These are phyloP conservation scores for Atherinomorus stipes DNA, from an alignment of 2,113 vertebrate species.

Conservation along the genomic window DNA sequence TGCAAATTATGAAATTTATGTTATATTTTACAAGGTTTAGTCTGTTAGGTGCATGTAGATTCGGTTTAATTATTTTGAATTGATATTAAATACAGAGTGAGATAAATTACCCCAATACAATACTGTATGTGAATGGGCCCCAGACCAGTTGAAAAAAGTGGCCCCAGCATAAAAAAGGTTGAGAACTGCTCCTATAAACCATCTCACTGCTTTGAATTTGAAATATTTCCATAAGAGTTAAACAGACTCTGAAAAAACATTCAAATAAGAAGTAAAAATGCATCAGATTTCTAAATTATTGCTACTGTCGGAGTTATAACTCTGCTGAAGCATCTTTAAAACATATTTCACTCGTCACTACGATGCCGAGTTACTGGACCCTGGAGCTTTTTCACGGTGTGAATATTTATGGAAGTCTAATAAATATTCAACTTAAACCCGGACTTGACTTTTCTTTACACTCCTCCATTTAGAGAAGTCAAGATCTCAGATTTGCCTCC, in stretches of 20 bases:
- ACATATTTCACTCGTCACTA: neutral
- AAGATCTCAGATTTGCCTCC: neutral
- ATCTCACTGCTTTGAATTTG: neutral
- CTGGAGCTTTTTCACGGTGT: neutral
- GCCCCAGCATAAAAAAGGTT: too few species aligned
- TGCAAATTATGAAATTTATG: too few species aligned
- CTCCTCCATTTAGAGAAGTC: neutral
- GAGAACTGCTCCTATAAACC: too few species aligned
- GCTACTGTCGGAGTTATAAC: neutral
- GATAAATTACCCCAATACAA: too few species aligned
- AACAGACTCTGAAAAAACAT: neutral
- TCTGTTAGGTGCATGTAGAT: too few species aligned
- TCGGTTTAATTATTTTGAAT: too few species aligned
- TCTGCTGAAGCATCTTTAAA: constrained; percentile 3
- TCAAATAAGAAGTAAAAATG: neutral
- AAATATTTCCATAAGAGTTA: neutral
- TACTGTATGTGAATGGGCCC: too few species aligned
- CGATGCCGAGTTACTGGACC: neutral
- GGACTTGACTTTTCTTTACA: neutral
- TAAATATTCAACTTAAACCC: neutral
- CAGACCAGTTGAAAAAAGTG: too few species aligned
- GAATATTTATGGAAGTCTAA: neutral
- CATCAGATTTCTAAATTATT: neutral
- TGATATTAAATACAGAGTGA: too few species aligned
- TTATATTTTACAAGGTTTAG: too few species aligned